Percentiles rank a stretch among this genome's conserved stretches.
phyloP scores from a whole-genome alignment of 1,140 invertebrate genomes.

The Eupristina koningsbergeri region DNA sequence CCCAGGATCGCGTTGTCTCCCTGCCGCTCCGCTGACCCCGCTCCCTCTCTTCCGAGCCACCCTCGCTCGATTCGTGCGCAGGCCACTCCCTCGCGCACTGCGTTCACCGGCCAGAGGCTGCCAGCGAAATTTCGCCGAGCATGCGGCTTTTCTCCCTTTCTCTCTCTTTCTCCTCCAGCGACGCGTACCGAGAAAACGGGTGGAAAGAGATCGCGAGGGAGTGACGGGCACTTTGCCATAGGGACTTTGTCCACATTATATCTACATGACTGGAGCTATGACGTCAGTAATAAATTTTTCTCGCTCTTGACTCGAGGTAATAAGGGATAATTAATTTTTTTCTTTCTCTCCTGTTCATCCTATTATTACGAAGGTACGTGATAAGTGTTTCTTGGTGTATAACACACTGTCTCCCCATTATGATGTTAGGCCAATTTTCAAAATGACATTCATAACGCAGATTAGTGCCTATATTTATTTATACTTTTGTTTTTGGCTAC shows the following conservation, averaged over 20 bases:
- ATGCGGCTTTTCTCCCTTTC: slow-evolving; percentile 28
- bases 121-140: slow-evolving; percentile 24
- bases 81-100: slow-evolving; percentile 45
- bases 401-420: background rate
- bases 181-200: background rate
- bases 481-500: too few species aligned
- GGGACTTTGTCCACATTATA: background rate
- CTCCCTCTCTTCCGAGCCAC: slow-evolving; percentile 1
- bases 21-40: background rate
- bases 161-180: background rate
- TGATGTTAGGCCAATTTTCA: too few species aligned
- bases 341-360: background rate
- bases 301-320: background rate
- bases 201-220: background rate
- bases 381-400: background rate
- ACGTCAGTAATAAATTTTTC: slow-evolving; percentile 39
- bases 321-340: slow-evolving; percentile 26
- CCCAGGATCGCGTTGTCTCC: slow-evolving; percentile 42
- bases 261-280: slow-evolving; percentile 31
- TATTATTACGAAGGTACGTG: background rate
- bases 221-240: background rate
- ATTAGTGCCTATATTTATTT: too few species aligned
- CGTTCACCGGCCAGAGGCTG: background rate
- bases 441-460: too few species aligned
- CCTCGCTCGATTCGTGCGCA: slow-evolving; percentile 45